Evolutionary conservation across 35 echinoderm and acorn worm genomes (phyloP).

Genomic region (Ptychodera flava): DNA sequence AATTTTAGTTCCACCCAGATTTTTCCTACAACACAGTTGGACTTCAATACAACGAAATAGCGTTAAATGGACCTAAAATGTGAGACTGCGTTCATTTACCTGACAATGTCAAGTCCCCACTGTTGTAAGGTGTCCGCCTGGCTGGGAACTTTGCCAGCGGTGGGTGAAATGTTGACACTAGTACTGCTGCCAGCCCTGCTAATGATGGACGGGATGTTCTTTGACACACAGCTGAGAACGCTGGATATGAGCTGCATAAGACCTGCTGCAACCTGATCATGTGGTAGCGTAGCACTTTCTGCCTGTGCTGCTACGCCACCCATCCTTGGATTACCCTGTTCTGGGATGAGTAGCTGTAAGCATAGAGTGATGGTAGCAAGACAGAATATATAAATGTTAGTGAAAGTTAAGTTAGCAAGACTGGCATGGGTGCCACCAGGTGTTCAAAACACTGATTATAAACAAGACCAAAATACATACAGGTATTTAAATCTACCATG

Average conservation of each 20-base stretch:
- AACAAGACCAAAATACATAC: too few species aligned
- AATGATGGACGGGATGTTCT: constrained; percentile 43
- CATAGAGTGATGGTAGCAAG: background rate
- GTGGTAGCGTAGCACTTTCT: constrained; percentile 17
- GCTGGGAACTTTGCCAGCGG: constrained; percentile 53
- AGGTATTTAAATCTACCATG: too few species aligned
- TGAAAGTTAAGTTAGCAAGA: background rate
- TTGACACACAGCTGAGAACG: constrained; percentile 71
- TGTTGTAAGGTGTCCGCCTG: constrained; percentile 91
- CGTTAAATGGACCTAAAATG: too few species aligned
- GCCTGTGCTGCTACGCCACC: constrained; percentile 8
- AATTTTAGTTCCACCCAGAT: too few species aligned
- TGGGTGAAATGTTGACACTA: constrained; percentile 30
- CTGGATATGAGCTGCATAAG: constrained; percentile 80
- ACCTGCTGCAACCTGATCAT: constrained; percentile 49
- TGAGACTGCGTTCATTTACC: too few species aligned
- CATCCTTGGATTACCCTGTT: constrained; percentile 8
- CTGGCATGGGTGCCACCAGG: background rate
- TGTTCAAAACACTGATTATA: too few species aligned
- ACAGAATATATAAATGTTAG: too few species aligned
- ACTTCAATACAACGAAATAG: too few species aligned
- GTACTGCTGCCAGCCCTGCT: constrained; percentile 24
- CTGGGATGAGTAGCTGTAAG: constrained; percentile 51
- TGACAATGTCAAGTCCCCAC: constrained; percentile 77
- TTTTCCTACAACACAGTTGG: too few species aligned